These are phyloP conservation scores for Brachystomella parvula DNA, from an alignment of 1,140 invertebrate genomes.

Conservation along the genomic window DNA sequence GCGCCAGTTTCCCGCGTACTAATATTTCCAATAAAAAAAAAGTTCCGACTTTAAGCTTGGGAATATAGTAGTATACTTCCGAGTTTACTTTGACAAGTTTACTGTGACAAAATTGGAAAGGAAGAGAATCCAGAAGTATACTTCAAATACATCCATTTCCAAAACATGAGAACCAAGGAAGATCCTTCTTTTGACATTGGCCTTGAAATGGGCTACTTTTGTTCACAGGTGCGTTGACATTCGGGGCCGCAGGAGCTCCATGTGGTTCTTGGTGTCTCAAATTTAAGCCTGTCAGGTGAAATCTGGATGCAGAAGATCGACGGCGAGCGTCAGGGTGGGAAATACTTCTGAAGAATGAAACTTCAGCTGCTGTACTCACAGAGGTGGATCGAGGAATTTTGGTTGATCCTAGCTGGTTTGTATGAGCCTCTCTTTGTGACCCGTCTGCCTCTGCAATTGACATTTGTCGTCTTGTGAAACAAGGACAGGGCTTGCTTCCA, in stretches of 20 bases:
- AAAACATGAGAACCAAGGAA: slow-evolving; percentile 84
- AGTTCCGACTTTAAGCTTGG: no score
- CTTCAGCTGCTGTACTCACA: neutral
- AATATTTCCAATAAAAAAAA: no score
- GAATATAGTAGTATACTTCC: no score
- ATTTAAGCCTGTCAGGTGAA: neutral
- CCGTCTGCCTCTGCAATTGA: neutral
- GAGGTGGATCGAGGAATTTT: neutral
- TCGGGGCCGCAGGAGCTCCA: neutral
- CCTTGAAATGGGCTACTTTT: neutral
- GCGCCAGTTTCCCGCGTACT: no score
- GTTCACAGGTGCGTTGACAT: neutral
- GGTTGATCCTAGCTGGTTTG: neutral
- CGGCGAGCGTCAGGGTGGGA: neutral
- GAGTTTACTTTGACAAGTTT: no score
- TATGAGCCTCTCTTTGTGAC: neutral
- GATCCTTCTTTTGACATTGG: slow-evolving; percentile 42
- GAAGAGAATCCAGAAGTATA: no score
- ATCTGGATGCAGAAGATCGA: neutral
- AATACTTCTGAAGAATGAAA: neutral
- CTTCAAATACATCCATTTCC: slow-evolving; percentile 67
- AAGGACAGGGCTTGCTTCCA: neutral
- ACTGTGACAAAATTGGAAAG: no score
- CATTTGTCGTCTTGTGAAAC: neutral
- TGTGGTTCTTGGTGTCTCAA: neutral